Evolutionary conservation across 1,140 invertebrate species (phyloP), one percentile per base, ranked within the genome.

Genomic region (Chrysopa pallens): DNA sequence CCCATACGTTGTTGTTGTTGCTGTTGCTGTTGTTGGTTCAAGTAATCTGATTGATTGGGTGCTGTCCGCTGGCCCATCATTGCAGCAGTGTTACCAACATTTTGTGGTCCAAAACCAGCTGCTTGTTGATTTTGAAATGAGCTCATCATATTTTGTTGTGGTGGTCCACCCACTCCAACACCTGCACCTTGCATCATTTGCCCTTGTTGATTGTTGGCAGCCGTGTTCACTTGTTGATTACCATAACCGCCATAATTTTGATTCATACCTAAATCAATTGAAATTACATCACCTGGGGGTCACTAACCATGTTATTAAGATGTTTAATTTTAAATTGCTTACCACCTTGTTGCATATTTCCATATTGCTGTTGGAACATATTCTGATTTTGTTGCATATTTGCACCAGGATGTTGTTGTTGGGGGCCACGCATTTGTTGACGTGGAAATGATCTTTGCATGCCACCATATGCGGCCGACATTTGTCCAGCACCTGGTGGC

Each of bases 361-460:
- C 47, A 39, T 61, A 61, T 28, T 54, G 53, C 46, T 60, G 57
- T 29, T 53, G 50, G 44, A 60, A 60, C 52, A 61, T 58, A 36
- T 44, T 56, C 50, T 61, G 59, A 52, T 60, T 61, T 9, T 51
- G 43, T 46, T 61, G 59, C 42, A 61, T 61, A 23, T 23, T 23
- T n/a, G 55, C 44, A 8, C 43, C 44, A 8, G 57, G 57, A 51
- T 58, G 53, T 29, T 52, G 58, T 40, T 59, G 57, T 5, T 23
- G 17, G 4, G 31, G n/a, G 2, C 31, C 31, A 14, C 58, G 43
- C n/a, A 60, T 45, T 13, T 50, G 43, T 41, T 60, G 56, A 44
- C 58, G 49, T 8, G 57, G 50, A 45, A 58, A 59, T 12, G 44
- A 40, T 11, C 50, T 42, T 42, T 57, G 43, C 36, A 56, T 56